Percentiles rank a stretch among this genome's conserved stretches.
Evolutionary conservation across 2,113 vertebrate genomes (phyloP).

Genomic region (Colaptes auratus): DNA sequence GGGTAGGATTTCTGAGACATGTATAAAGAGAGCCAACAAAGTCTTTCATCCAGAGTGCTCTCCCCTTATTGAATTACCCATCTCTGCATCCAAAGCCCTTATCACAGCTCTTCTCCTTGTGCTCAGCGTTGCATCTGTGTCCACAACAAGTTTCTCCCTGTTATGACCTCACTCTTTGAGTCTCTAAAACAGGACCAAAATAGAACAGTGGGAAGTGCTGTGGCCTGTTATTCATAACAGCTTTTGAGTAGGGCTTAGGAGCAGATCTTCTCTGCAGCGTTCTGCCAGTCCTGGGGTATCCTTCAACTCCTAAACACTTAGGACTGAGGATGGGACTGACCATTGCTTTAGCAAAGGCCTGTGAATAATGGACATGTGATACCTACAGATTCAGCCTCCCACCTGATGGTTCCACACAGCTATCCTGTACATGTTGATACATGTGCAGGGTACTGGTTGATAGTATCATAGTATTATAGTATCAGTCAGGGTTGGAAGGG

Average conservation of each 20-base stretch:
- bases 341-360: not conserved
- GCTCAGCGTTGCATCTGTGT: slow-evolving; percentile 27
- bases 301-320: not conserved
- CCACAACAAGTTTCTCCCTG: slow-evolving; percentile 33
- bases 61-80: slow-evolving; percentile 39
- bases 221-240: slow-evolving; percentile 31
- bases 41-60: slow-evolving; percentile 26
- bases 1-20: slow-evolving; percentile 33
- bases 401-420: not conserved
- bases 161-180: slow-evolving; percentile 27
- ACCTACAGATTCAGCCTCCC: not conserved
- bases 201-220: slow-evolving; percentile 44
- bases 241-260: slow-evolving; percentile 17
- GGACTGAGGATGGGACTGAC: not conserved
- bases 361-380: not conserved
- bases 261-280: slow-evolving; percentile 5
- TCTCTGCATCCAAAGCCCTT: slow-evolving; percentile 7
- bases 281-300: not conserved
- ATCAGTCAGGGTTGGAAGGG: too few relatives aligned
- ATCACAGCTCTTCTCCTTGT: slow-evolving; percentile 28
- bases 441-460: too few relatives aligned
- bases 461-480: too few relatives aligned
- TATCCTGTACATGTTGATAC: not conserved
- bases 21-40: slow-evolving; percentile 6
- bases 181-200: slow-evolving; percentile 31